A percentile compares a stretch with the other conserved stretches of the same genome.
Evolutionary conservation across 2,113 vertebrate species (phyloP).

Genomic region (Garra rufa): DNA sequence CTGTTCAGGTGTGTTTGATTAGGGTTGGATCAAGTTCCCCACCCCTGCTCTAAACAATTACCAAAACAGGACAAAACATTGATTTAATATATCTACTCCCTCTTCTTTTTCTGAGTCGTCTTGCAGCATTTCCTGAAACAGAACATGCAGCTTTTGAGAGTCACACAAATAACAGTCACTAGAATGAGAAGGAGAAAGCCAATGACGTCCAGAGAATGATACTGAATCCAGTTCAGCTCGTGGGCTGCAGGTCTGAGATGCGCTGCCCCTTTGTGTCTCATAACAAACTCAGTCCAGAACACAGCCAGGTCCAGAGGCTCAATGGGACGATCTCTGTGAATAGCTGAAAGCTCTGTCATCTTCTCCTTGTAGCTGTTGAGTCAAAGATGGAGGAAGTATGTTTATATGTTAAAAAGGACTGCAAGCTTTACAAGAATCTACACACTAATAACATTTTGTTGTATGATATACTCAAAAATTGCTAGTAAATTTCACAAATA

Average conservation of each 20-base stretch:
- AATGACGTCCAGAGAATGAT: slow-evolving; percentile 87
- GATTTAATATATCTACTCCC: slow-evolving; percentile 64
- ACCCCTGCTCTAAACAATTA: neutral
- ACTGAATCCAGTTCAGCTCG: slow-evolving; percentile 92
- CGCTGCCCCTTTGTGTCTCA: slow-evolving; percentile 86
- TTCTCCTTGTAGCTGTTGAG: slow-evolving; percentile 88
- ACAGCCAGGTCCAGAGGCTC: slow-evolving; percentile 86
- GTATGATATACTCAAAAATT: neutral
- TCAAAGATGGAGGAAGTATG: slow-evolving; percentile 9
- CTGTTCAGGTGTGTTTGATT: too few species aligned
- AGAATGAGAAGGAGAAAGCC: slow-evolving; percentile 75
- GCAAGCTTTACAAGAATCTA: neutral
- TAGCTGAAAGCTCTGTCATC: slow-evolving; percentile 78
- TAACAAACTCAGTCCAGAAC: slow-evolving; percentile 94
- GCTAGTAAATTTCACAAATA: neutral
- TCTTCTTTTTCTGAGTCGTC: slow-evolving; percentile 70
- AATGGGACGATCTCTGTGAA: slow-evolving; percentile 87
- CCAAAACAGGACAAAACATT: neutral
- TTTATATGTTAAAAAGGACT: neutral
- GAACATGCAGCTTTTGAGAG: slow-evolving; percentile 78
- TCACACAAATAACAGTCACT: slow-evolving; percentile 69
- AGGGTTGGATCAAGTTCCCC: too few species aligned
- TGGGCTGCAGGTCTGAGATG: slow-evolving; percentile 88
- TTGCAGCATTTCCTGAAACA: slow-evolving; percentile 71
- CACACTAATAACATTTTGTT: neutral